A percentile compares a stretch with the other conserved stretches of the same genome.
Conservation (phyloP, 2,888 invertebrate genomes). For the Loripinus fragilis region DNA sequence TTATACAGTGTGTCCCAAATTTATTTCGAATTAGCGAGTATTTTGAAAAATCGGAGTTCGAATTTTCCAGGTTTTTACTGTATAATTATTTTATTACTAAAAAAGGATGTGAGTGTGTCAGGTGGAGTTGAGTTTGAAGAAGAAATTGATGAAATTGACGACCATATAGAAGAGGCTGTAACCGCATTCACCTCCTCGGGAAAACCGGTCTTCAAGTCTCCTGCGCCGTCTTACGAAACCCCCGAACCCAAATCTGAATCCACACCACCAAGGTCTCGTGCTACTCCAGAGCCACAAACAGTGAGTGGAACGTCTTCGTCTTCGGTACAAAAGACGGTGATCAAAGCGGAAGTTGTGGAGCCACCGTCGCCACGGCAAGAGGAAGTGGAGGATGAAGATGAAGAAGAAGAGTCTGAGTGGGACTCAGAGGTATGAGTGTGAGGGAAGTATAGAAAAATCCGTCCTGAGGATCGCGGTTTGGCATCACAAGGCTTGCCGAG, state of each 20-base stretch:
- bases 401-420: conserved; percentile 64
- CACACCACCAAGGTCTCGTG: conserved; percentile 33
- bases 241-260: conserved; percentile 21
- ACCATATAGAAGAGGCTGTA: conserved; percentile 44
- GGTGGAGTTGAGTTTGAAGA: conserved; percentile 41
- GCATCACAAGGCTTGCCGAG: too few species aligned
- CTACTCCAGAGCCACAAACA: conserved; percentile 50
- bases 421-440: conserved; percentile 76
- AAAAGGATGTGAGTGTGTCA: conserved; percentile 8
- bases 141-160: conserved; percentile 60
- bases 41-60: too few species aligned
- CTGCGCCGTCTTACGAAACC: conserved; percentile 5
- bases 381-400: conserved; percentile 41
- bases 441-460: too few species aligned
- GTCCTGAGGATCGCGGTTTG: too few species aligned
- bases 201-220: conserved; percentile 1
- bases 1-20: too few species aligned
- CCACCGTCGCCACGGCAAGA: conserved; percentile 18
- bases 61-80: too few species aligned
- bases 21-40: too few species aligned
- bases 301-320: conserved; percentile 39
- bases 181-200: conserved; percentile 40
- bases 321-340: conserved; percentile 49
- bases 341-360: conserved; percentile 37
- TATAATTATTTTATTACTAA: too few species aligned